Percentiles rank a stretch among this genome's conserved stretches.
Conservation (phyloP, 2,113 vertebrate species). For the Hiodon tergisus region DNA sequence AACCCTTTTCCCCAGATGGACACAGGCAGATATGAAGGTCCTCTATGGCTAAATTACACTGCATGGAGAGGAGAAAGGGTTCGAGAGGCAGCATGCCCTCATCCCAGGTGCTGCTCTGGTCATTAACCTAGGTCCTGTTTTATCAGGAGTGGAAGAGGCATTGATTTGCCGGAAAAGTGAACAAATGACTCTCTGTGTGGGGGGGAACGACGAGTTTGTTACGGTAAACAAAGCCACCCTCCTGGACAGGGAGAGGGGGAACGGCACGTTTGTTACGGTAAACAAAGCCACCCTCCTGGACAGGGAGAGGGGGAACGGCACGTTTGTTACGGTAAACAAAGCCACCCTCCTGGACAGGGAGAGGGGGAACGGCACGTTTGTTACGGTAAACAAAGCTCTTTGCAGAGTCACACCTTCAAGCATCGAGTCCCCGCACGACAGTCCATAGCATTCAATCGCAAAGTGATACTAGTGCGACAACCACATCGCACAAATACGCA, state of each 20-base stretch:
- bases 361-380: not conserved
- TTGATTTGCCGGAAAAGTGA: constrained; percentile 58
- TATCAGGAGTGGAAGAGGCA: constrained; percentile 38
- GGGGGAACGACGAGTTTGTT: not conserved
- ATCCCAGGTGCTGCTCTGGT: not conserved
- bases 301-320: not conserved
- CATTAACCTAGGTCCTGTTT: not conserved
- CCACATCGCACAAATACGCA: not conserved
- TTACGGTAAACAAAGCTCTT: constrained; percentile 15
- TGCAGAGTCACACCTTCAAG: constrained; percentile 30
- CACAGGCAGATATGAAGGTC: constrained; percentile 44
- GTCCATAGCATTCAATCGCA: constrained; percentile 33
- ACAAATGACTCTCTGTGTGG: constrained; percentile 52
- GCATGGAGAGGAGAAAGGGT: not conserved
- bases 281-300: too few relatives aligned
- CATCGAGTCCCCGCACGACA: constrained; percentile 14
- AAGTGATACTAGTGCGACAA: constrained; percentile 17
- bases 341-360: constrained; percentile 11
- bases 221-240: too few relatives aligned
- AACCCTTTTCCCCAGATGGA: constrained; percentile 54
- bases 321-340: constrained; percentile 41
- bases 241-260: too few relatives aligned
- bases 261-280: not conserved
- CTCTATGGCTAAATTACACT: constrained; percentile 38
- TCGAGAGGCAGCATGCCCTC: not conserved